Evolutionary conservation across 2,888 invertebrate genomes (phyloP), one percentile per base, ranked within the genome.

Genomic region (Leptopilina syphax): DNA sequence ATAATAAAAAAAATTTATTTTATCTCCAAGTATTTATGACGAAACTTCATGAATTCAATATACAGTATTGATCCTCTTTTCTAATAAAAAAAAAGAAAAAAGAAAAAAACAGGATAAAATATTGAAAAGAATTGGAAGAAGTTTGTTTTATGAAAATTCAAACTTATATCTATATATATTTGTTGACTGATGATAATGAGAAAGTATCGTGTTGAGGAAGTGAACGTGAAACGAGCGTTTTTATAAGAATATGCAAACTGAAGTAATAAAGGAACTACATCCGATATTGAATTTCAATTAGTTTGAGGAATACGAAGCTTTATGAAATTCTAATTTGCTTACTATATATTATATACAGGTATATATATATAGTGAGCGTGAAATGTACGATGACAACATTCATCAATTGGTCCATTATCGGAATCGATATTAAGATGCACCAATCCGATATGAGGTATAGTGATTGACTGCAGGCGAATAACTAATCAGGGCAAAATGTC

Each of bases 401-500:
- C 73, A 73, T 73, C 73, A 57, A 57, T 41, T n/a, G 41, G 54
- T 34, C 57, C 34, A 57, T 73, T 57, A 73, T 73, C 73, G 57
- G 57, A 34, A 34, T 73, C 57, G 73, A 73, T 57, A 73, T n/a
- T 18, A 41, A 57, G 57, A 73, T 73, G 73, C 9, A 41, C 57
- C 57, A 73, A 73, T 24, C 73, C 41, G 57, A 73, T 57, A 57
- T 41, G 65, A 65, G 79, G 78, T 79, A 77, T 76, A 78, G 77
- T 44, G 67, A 79, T 65, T 68, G 78, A 65, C 79, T 78, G 63
- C 79, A 78, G 73, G 78, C 83, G 83, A 84, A 84, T 84, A 84
- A 84, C 84, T 84, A 85, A 85, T 85, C 84, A 84, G 80, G 65
- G 82, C 82, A 79, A 85, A 44, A 84, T 83, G 83, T 84, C 84